phyloP scores from a whole-genome alignment of 2,113 vertebrate species.

The Tachuris rubrigastra region DNA sequence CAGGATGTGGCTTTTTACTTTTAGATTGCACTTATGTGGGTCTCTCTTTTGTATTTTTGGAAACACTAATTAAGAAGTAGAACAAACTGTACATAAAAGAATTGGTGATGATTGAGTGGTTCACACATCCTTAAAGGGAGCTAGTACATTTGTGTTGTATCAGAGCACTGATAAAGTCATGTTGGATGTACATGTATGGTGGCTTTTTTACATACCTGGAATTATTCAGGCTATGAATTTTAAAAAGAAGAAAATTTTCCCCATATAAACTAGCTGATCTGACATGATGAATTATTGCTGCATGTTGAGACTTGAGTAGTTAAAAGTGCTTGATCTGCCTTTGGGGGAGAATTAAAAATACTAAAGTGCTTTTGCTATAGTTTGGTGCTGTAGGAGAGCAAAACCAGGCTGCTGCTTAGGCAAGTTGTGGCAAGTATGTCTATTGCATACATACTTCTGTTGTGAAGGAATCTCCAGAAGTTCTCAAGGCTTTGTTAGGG shows the following conservation, averaged over 20 bases:
- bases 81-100: slow-evolving; percentile 69
- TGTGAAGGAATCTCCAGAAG: background rate
- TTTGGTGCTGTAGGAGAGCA: background rate
- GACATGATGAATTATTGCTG: slow-evolving; percentile 5
- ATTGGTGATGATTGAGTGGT: slow-evolving; percentile 43
- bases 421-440: slow-evolving; percentile 35
- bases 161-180: slow-evolving; percentile 42
- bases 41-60: slow-evolving; percentile 70
- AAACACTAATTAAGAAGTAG: slow-evolving; percentile 73
- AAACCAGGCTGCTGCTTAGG: background rate
- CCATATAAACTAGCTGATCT: background rate
- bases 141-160: slow-evolving; percentile 44
- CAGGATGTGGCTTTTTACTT: slow-evolving; percentile 39
- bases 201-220: background rate
- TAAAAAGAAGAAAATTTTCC: background rate
- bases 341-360: slow-evolving; percentile 17
- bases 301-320: slow-evolving; percentile 43
- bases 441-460: background rate
- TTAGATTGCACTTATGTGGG: slow-evolving; percentile 30
- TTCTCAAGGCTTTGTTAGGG: background rate
- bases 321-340: slow-evolving; percentile 37
- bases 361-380: background rate
- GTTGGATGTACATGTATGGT: background rate
- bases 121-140: slow-evolving; percentile 65
- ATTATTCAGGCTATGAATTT: slow-evolving; percentile 41